phyloP scores from a whole-genome alignment of 2,797 vertebrate genomes.

The Acanthis flammea region DNA sequence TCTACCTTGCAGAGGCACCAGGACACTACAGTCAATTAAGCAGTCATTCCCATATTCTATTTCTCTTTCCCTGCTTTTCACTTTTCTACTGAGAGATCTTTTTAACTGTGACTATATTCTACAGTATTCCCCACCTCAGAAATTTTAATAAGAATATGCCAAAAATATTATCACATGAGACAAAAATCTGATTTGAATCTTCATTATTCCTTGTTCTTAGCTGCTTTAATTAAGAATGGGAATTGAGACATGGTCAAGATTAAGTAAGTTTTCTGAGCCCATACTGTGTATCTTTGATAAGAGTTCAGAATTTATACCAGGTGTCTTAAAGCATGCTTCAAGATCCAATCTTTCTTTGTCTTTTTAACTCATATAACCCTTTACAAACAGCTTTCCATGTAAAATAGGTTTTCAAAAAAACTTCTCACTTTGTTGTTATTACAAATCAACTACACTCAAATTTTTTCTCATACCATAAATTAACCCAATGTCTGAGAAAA shows the following conservation, averaged over 20 bases:
- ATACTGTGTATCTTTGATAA: not conserved
- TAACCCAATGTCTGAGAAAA: not conserved
- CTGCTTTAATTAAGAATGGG: slow-evolving; percentile 17
- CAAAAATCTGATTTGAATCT: not conserved
- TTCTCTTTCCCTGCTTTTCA: not conserved
- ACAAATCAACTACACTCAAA: not conserved
- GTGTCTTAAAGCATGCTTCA: not conserved
- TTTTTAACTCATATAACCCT: not conserved
- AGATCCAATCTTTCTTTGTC: not conserved
- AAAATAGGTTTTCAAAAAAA: not conserved
- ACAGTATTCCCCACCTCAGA: not conserved
- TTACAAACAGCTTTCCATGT: not conserved
- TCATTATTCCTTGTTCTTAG: not conserved
- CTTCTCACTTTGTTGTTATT: not conserved
- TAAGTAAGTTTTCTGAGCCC: not conserved
- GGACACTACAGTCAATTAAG: not conserved
- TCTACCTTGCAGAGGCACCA: not conserved
- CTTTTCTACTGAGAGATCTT: not conserved
- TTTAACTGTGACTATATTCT: not conserved
- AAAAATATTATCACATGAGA: not conserved
- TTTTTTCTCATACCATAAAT: not conserved
- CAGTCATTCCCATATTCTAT: not conserved
- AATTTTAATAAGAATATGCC: not conserved
- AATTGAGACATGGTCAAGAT: not conserved
- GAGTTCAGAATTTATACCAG: not conserved